These are phyloP conservation scores for Hermaeophaga mercurialis DNA, from an alignment of 2,888 invertebrate genomes.

Conservation along the genomic window DNA sequence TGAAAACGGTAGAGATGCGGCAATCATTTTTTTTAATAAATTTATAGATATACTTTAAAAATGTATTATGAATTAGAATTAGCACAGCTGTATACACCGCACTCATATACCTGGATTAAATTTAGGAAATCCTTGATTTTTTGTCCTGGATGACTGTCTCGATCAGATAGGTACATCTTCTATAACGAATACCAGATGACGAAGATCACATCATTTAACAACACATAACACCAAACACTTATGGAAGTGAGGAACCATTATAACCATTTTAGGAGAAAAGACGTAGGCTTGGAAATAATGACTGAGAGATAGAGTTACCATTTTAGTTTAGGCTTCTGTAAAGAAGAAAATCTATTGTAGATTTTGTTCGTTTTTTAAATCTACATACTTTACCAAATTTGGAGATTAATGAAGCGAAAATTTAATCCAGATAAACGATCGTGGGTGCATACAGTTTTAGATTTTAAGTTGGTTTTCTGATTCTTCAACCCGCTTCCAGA, in stretches of 20 bases:
- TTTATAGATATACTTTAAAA: no score
- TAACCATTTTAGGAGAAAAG: background rate
- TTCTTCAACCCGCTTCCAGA: no score
- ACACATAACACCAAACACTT: background rate
- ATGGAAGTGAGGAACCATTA: background rate
- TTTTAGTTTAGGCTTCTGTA: background rate
- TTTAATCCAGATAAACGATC: background rate
- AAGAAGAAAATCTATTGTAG: background rate
- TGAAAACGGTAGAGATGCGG: background rate
- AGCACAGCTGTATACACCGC: background rate
- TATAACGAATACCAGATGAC: background rate
- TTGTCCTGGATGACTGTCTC: background rate
- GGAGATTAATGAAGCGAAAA: background rate
- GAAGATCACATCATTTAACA: background rate
- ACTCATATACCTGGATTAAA: background rate
- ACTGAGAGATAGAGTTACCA: background rate
- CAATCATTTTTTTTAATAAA: background rate
- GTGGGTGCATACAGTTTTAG: background rate
- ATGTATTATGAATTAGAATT: no score
- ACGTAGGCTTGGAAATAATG: background rate
- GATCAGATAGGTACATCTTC: background rate
- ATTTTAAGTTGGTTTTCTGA: no score
- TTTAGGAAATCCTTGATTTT: background rate
- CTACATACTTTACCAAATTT: background rate
- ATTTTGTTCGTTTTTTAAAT: background rate